A percentile compares a stretch with the other conserved stretches of the same genome.
Conservation (phyloP, 2,888 invertebrate genomes). For the Siphlonurus alternatus region DNA sequence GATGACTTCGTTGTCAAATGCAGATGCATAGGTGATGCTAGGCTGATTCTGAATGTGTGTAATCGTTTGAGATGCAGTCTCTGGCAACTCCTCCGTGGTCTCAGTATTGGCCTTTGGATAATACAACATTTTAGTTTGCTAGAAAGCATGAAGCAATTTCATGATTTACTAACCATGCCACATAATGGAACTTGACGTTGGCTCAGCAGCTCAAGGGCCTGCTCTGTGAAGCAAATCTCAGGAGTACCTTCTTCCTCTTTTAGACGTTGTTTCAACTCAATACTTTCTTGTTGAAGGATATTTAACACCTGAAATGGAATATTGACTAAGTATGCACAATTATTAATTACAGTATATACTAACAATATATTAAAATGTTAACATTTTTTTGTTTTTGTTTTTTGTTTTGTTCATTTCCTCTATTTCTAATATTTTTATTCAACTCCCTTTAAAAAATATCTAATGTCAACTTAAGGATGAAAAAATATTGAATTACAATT, state of each 20-base stretch:
- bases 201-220: conserved; percentile 54
- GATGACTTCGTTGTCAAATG: conserved; percentile 12
- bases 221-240: conserved; percentile 71
- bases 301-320: conserved; percentile 34
- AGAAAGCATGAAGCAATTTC: no score
- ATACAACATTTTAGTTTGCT: no score
- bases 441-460: no score
- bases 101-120: no score
- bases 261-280: conserved; percentile 40
- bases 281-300: conserved; percentile 56
- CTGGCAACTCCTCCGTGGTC: no score
- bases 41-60: background rate
- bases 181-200: no score
- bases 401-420: no score
- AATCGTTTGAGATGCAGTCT: background rate
- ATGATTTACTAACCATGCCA: background rate
- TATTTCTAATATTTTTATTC: no score
- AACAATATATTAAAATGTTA: no score
- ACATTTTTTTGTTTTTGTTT: no score
- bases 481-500: no score
- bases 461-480: no score
- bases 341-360: background rate
- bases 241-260: conserved; percentile 52
- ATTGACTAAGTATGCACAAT: background rate
- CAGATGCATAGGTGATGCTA: conserved; percentile 12